These are phyloP conservation scores for Ephydatia muelleri DNA, from an alignment of 37 sponge, comb jelly and placozoan species.

Conservation along the genomic window DNA sequence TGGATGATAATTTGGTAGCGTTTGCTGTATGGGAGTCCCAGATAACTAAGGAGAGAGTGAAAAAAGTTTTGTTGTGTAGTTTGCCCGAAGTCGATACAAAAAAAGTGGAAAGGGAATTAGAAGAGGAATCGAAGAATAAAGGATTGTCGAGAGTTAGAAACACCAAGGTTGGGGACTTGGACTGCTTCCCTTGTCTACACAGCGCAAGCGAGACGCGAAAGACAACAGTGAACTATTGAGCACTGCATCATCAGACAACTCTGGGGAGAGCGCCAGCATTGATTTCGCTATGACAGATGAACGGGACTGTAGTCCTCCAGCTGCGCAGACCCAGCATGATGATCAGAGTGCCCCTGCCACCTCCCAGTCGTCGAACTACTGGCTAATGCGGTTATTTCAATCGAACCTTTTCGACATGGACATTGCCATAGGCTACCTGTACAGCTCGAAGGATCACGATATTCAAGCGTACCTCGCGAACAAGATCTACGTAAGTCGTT, in stretches of 20 bases:
- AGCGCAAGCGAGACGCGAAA: not conserved
- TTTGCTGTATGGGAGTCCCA: constrained; percentile 49
- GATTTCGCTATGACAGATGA: not conserved
- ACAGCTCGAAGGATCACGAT: constrained; percentile 78
- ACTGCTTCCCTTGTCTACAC: constrained; percentile 59
- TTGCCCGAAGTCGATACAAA: not conserved
- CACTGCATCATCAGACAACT: not conserved
- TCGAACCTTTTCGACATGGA: constrained; percentile 89
- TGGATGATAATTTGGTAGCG: constrained; percentile 62
- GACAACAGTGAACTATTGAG: not conserved
- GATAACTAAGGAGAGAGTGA: not conserved
- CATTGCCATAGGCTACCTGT: constrained; percentile 89
- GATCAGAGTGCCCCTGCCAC: not conserved
- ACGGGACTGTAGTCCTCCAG: not conserved
- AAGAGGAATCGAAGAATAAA: not conserved
- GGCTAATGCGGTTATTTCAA: constrained; percentile 89
- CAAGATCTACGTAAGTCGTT: constrained; percentile 75
- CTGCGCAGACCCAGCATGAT: not conserved
- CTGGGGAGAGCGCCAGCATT: not conserved
- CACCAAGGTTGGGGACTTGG: constrained; percentile 15
- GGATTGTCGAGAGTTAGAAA: constrained; percentile 4
- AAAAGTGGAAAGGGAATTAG: not conserved
- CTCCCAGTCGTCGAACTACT: constrained; percentile 61
- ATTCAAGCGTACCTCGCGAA: constrained; percentile 84
- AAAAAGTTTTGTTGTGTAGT: not conserved